phyloP scores from a whole-genome alignment of 2,888 invertebrate species.

The Pollenia griseotomentosa region DNA sequence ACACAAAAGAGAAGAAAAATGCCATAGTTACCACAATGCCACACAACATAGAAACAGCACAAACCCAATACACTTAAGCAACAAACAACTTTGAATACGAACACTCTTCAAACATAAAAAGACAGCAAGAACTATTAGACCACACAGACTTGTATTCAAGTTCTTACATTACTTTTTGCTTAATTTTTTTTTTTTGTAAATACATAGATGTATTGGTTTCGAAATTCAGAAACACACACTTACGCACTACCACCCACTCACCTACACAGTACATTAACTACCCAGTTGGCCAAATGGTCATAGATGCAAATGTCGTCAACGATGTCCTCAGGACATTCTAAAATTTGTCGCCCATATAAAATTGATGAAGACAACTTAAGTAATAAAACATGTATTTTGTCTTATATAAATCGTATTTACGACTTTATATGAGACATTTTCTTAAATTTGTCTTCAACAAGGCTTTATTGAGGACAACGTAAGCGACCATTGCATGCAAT shows the following conservation, averaged over 20 bases:
- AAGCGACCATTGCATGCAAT: no score
- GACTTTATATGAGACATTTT: no score
- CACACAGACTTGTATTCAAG: not conserved
- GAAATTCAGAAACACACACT: not conserved
- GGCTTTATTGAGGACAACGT: no score
- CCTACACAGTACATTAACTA: not conserved
- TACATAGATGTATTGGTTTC: not conserved
- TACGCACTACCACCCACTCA: not conserved
- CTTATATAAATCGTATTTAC: no score
- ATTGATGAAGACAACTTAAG: no score
- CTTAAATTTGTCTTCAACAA: no score
- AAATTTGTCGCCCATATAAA: no score
- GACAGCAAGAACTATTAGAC: conserved; percentile 5
- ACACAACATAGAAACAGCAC: conserved; percentile 49
- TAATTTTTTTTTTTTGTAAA: not conserved
- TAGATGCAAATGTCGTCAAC: no score
- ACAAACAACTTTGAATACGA: conserved; percentile 14
- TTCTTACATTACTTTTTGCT: not conserved
- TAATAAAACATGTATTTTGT: no score
- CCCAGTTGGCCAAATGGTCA: no score
- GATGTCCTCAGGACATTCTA: no score
- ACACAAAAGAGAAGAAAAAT: conserved; percentile 15
- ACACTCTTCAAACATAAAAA: not conserved
- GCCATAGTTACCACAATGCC: conserved; percentile 64
- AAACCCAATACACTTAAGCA: conserved; percentile 26